These are phyloP conservation scores for Xenops minutus DNA, from an alignment of 2,797 vertebrate species.

Conservation along the genomic window DNA sequence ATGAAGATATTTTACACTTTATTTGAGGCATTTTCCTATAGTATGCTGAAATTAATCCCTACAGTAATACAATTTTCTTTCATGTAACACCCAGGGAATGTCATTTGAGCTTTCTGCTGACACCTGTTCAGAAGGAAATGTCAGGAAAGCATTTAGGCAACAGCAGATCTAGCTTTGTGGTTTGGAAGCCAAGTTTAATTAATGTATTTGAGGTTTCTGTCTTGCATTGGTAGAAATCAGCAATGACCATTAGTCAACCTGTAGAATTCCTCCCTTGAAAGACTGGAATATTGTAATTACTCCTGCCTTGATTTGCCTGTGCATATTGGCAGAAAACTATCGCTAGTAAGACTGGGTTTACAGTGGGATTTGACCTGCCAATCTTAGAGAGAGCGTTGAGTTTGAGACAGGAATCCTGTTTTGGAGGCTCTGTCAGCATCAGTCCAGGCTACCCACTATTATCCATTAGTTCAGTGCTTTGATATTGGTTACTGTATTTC, in stretches of 20 bases:
- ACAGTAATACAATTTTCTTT: background rate
- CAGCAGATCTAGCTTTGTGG: slow-evolving; percentile 1
- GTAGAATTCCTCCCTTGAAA: background rate
- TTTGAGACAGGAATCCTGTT: background rate
- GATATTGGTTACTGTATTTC: background rate
- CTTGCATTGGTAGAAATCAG: background rate
- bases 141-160: background rate
- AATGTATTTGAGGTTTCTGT: background rate
- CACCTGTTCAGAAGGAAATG: slow-evolving; percentile 46
- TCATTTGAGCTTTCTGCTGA: slow-evolving; percentile 43
- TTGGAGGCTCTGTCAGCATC: background rate
- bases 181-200: background rate
- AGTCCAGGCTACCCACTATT: background rate
- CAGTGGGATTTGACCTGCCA: background rate
- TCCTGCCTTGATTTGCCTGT: background rate
- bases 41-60: background rate
- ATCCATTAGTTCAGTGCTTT: background rate
- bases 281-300: background rate
- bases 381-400: background rate
- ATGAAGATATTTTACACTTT: background rate
- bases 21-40: background rate
- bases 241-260: background rate
- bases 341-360: background rate
- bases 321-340: background rate
- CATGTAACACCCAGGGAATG: background rate